A percentile compares a stretch with the other conserved stretches of the same genome.
Evolutionary conservation across 2,797 vertebrate species (phyloP).

Genomic region (Scolopax bukidnonensis): DNA sequence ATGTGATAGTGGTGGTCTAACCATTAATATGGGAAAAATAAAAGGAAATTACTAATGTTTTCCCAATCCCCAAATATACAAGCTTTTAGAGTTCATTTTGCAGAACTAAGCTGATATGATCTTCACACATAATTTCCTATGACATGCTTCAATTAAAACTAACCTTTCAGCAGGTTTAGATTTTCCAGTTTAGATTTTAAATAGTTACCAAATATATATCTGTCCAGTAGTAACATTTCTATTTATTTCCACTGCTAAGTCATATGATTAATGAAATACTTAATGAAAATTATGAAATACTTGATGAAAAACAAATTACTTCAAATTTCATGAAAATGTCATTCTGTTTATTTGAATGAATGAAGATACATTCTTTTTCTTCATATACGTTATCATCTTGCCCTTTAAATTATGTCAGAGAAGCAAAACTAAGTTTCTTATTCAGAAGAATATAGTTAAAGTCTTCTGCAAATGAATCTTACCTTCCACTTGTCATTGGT

Average conservation of each 20-base stretch:
- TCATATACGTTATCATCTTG: not conserved
- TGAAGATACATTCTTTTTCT: not conserved
- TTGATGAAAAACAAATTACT: not conserved
- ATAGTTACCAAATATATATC: not conserved
- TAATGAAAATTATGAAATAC: not conserved
- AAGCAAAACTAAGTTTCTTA: not conserved
- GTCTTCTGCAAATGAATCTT: not conserved
- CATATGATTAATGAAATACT: not conserved
- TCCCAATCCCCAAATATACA: rapidly evolving
- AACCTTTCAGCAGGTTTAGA: not conserved
- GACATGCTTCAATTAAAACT: not conserved
- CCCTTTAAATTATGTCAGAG: not conserved
- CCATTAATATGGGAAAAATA: not conserved
- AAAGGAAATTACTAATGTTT: not conserved
- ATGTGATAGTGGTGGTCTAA: not conserved
- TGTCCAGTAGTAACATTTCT: not conserved
- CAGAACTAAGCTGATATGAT: not conserved
- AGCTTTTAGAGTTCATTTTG: not conserved
- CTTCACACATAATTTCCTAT: not conserved
- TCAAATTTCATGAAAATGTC: not conserved
- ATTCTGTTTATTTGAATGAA: not conserved
- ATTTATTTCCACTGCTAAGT: not conserved
- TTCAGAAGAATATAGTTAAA: not conserved
- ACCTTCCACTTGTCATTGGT: not conserved
- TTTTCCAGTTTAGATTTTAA: not conserved